Evolutionary conservation across 2,797 vertebrate species (phyloP).

Genomic region (Martes flavigula): DNA sequence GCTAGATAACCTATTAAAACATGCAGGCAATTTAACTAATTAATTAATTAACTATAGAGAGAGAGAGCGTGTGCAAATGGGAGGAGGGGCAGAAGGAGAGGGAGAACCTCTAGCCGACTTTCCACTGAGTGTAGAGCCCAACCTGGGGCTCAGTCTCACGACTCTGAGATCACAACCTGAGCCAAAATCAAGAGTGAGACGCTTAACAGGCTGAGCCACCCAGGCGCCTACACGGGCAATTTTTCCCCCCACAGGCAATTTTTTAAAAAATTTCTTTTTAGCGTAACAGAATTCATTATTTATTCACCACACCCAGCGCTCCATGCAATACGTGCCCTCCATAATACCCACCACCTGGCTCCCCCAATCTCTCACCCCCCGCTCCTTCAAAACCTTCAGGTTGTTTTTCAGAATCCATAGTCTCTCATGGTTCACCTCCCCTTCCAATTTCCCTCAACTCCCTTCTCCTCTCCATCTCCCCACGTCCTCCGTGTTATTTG

Average conservation of each 20-base stretch:
- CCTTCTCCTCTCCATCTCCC: too few relatives aligned
- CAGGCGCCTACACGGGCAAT: neutral
- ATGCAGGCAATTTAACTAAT: neutral
- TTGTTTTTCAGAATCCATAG: too few relatives aligned
- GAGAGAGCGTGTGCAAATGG: neutral
- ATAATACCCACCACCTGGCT: too few relatives aligned
- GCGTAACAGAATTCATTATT: too few relatives aligned
- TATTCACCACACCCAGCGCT: too few relatives aligned
- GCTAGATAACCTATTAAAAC: neutral
- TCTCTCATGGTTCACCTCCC: too few relatives aligned
- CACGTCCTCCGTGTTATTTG: too few relatives aligned
- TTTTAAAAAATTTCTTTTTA: neutral
- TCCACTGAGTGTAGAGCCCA: neutral
- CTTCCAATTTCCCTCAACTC: too few relatives aligned
- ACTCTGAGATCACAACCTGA: neutral
- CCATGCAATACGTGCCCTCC: too few relatives aligned
- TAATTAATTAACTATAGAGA: neutral
- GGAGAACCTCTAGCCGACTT: neutral
- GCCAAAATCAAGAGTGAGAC: neutral
- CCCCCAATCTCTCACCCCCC: too few relatives aligned
- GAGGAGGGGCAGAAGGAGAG: neutral
- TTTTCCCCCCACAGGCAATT: neutral
- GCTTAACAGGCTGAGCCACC: neutral
- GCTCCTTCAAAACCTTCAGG: too few relatives aligned
- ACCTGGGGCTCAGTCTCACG: neutral